A percentile compares a stretch with the other conserved stretches of the same genome.
Conservation (phyloP, 2,113 vertebrate species). For the Turnix velox region DNA sequence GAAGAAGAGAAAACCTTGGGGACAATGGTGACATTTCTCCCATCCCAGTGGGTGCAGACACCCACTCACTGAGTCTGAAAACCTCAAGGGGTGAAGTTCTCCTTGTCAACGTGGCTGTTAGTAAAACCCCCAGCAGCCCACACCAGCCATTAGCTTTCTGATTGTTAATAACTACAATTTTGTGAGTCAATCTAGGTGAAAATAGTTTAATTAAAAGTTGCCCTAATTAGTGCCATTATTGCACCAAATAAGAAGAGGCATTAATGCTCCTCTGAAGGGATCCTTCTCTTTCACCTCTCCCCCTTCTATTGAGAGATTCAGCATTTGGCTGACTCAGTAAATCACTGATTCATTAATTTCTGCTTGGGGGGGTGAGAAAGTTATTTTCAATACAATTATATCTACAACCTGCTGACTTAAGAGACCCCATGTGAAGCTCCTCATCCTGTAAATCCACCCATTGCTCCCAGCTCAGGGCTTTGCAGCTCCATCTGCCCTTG, state of each 20-base stretch:
- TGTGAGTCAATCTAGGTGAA: neutral
- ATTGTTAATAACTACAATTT: neutral
- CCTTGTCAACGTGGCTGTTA: accelerated
- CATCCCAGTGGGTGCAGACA: conserved; percentile 33
- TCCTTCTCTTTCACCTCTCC: neutral
- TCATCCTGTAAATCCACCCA: neutral
- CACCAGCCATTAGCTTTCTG: neutral
- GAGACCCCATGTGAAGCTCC: neutral
- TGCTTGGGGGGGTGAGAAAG: neutral
- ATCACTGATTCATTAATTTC: conserved; percentile 1
- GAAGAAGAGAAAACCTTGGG: neutral
- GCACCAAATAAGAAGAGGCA: neutral
- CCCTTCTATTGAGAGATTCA: neutral
- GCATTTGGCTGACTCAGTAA: neutral
- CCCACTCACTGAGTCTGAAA: conserved; percentile 14
- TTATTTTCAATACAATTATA: conserved; percentile 8
- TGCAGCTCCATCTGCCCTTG: neutral
- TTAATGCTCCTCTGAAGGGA: neutral
- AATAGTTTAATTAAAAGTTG: conserved; percentile 26
- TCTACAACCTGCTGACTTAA: neutral
- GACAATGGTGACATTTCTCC: conserved; percentile 54
- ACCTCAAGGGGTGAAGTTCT: neutral
- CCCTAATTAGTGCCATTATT: conserved; percentile 14
- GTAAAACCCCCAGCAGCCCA: neutral
- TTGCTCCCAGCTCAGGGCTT: neutral